Conservation (phyloP, 1,140 invertebrate species). For the Thaumatotibia leucotreta region DNA sequence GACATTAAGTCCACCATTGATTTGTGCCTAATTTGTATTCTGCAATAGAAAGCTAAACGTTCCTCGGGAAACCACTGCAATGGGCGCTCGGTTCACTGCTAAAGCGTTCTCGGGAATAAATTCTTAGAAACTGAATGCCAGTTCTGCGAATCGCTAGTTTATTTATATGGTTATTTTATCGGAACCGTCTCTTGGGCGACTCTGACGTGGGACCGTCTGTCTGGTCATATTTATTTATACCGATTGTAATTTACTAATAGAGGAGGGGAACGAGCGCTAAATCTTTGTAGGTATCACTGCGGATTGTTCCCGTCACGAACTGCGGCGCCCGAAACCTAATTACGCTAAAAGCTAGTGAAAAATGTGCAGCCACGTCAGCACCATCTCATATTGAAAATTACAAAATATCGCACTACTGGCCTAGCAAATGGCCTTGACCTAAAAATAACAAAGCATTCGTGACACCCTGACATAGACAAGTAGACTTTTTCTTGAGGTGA, state of each 20-base stretch:
- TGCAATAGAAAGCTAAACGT: too few relatives aligned
- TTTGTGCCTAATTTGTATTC: too few relatives aligned
- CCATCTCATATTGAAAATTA: background rate
- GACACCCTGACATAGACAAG: slow-evolving; percentile 45
- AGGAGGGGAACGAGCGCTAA: background rate
- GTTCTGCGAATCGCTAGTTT: background rate
- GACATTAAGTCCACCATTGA: too few relatives aligned
- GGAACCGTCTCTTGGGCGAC: too few relatives aligned
- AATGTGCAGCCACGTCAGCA: background rate
- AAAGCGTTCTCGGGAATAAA: background rate
- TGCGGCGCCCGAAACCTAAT: slow-evolving; percentile 1
- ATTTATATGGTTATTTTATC: background rate
- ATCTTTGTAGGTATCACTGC: background rate
- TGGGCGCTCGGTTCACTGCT: background rate
- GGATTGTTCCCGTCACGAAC: background rate
- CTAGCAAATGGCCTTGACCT: slow-evolving; percentile 48
- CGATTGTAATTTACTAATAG: background rate
- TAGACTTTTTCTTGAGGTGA: slow-evolving; percentile 11
- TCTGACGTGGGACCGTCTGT: background rate
- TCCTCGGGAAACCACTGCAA: background rate
- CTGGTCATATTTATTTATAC: too few relatives aligned
- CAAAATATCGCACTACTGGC: background rate
- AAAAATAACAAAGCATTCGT: slow-evolving; percentile 67
- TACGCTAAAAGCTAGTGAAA: slow-evolving; percentile 3
- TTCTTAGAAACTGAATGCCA: background rate